A percentile compares a stretch with the other conserved stretches of the same genome.
Evolutionary conservation across 2,797 vertebrate genomes (phyloP).

Genomic region (Pipistrellus pipistrellus): DNA sequence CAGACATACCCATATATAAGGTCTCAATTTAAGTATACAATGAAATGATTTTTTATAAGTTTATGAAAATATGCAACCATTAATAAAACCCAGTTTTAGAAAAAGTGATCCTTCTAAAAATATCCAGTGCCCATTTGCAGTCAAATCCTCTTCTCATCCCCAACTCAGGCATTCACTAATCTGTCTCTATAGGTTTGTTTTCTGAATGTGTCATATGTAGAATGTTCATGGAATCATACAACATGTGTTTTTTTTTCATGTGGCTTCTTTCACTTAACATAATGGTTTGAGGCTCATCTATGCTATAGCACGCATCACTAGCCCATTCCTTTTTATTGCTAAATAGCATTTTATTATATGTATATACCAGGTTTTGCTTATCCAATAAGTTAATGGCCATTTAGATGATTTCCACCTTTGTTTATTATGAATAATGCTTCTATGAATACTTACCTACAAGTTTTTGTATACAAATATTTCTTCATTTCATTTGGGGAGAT

Average conservation of each 20-base stretch:
- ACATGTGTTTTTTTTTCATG: not conserved
- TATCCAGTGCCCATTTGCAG: not conserved
- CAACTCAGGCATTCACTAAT: not conserved
- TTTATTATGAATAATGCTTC: not conserved
- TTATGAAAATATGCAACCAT: not conserved
- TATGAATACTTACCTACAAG: not conserved
- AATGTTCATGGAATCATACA: not conserved
- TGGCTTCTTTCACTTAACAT: not conserved
- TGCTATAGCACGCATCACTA: not conserved
- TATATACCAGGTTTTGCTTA: not conserved
- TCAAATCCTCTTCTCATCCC: accelerated
- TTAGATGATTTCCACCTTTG: not conserved
- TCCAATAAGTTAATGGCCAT: not conserved
- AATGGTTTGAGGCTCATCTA: not conserved
- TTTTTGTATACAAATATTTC: not conserved
- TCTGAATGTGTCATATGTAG: not conserved
- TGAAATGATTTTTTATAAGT: not conserved
- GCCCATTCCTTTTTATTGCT: not conserved
- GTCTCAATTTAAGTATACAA: not conserved
- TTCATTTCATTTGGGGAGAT: not conserved
- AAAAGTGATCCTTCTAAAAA: not conserved
- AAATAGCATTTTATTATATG: not conserved
- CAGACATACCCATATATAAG: not conserved
- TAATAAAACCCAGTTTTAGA: not conserved
- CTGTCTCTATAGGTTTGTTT: not conserved